Evolutionary conservation across 64 coral and sea anemone species (phyloP), one percentile per base, ranked within the genome.

Genomic region (Dendrophyllia cribrosa): DNA sequence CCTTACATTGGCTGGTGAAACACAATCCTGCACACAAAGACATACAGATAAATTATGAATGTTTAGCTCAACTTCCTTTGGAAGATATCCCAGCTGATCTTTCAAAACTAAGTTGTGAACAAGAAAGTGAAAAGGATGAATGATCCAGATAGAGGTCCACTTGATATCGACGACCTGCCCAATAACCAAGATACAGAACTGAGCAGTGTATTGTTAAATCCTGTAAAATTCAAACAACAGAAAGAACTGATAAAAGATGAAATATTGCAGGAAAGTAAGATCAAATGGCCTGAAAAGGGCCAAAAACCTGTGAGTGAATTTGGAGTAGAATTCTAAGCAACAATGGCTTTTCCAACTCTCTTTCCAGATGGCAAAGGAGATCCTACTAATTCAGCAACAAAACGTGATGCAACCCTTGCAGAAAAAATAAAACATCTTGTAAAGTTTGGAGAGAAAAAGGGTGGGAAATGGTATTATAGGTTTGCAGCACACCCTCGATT

Each of bases 241-340:
- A 86, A 86, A 25, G 58, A 86, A 62, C 83, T 86, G 3, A 86
- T 86, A 86, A 86, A 86, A 86, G 65, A 86, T 70, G 65, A 86
- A 70, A 22, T 86, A 55, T 86, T 86, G 59, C 83, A 86, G 59
- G 34, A 86, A 17, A 69, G 50, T 86, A 86, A 86, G 23, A 86
- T 52, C 20, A 70, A 22, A 19, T 86, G 83, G 83, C 83, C 83
- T n/a, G 59, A 86, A 66, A 86, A 23, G 64, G 24, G 24, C 34
- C 22, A 2, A 13, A 86, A 70, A 51, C 17, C 47, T 70, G 13
- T 86, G 3, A 86, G 14, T 53, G 65, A 86, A 16, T 86, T 86
- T 70, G 50, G 19, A 86, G 52, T 86, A n/a, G 17, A 86, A 86
- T 70, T 48, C 4, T 70, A 70, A 24, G 83, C 64, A 70, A 86